Conservation (phyloP, 1,140 invertebrate species). For the Fopius arisanus region DNA sequence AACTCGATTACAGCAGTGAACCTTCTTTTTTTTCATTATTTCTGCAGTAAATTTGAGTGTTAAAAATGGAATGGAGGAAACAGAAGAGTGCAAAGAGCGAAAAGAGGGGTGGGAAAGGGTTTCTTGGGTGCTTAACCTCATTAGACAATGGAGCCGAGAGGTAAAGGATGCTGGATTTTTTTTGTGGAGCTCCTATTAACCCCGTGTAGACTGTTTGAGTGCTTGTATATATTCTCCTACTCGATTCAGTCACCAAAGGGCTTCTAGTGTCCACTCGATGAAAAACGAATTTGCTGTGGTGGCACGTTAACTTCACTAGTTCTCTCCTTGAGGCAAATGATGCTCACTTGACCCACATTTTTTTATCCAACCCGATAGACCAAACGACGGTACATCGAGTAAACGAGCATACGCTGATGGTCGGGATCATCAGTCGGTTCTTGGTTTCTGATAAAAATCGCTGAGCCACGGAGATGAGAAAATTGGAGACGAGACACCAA, state of each 20-base stretch:
- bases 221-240: conserved; percentile 1
- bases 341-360: background rate
- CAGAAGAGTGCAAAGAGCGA: background rate
- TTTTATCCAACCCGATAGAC: background rate
- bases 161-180: background rate
- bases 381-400: background rate
- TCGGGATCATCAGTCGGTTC: background rate
- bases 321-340: background rate
- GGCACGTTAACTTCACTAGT: background rate
- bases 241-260: background rate
- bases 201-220: conserved; percentile 6
- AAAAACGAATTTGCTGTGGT: background rate
- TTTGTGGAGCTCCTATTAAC: background rate
- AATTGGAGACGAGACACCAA: no score
- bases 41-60: background rate
- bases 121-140: conserved; percentile 23
- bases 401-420: background rate
- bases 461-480: no score
- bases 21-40: background rate
- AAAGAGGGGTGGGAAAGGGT: no score
- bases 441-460: no score
- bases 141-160: conserved; percentile 21
- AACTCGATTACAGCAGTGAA: background rate
- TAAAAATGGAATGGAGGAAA: background rate
- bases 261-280: background rate